Base-by-base conservation (phyloP, 2,113 vertebrate genomes). In the Delphinus delphis region DNA sequence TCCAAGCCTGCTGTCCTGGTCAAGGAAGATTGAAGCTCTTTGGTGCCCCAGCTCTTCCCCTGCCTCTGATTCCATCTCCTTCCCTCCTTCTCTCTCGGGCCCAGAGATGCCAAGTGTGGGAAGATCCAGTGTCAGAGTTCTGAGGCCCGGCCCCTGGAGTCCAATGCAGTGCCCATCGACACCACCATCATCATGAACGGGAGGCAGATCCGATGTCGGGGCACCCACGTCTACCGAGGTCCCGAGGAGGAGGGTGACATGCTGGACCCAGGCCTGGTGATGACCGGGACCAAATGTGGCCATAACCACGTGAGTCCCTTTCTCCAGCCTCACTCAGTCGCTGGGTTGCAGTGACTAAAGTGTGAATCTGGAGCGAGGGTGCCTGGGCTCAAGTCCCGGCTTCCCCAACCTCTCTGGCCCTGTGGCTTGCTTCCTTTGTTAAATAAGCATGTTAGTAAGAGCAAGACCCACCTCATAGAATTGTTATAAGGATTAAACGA, bases 241-340 rank as follows among this genome's bases (percentile, higher is more conserved):
- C 98, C 99, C 0, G 98, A 99, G 5, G 98, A 97, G 5, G 99
- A 99, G 95, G 99, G 99, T 3, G 99, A 99, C 97, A 99, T 99
- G 93, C 98, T 99, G 97, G 99, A 99, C 97, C 99, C 99, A 2
- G 99, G 99, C 38, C 98, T 99, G 95, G 99, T 99, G 98, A 96
- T 99, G 99, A 99, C 99, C 0, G 99, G 99, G 58, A 99, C 99
- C 82, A 99, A 99, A 97, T 99, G 99, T 94, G 99, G 99, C 1
- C 98, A 98, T n/a, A 99, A 99, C 95, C 99, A 99, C 50, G 99
- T 99, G 95, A 93, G 99, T 98, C 76, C 26, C 25, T 90, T 13
- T 15, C 36, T 55, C 60, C 53, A 17, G 14, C 83, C 33, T 58
- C 76, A 55, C 10, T 44, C 41, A 53, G 58, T 87, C 62, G 1